A percentile compares a stretch with the other conserved stretches of the same genome.
phyloP scores from a whole-genome alignment of 2,113 vertebrate genomes.

The Ageneiosus marmoratus region DNA sequence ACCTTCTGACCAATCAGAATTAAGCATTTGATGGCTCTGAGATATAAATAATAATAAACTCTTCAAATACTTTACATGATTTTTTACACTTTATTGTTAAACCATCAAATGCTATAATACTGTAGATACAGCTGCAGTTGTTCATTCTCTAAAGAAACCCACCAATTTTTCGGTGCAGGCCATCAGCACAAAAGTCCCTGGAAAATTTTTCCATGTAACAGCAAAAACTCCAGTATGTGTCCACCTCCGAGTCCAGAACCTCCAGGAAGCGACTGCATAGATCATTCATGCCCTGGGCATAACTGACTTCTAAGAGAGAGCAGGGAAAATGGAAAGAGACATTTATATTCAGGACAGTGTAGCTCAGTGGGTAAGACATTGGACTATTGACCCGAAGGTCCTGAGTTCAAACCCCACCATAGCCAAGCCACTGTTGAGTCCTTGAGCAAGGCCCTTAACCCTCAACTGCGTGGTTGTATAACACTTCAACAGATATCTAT shows the following conservation, averaged over 20 bases:
- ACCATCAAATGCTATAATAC: conserved; percentile 14
- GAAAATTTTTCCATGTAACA: conserved; percentile 79
- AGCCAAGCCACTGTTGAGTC: too few species aligned
- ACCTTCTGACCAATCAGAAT: neutral
- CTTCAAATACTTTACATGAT: neutral
- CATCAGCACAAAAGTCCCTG: conserved; percentile 75
- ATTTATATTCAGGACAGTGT: neutral
- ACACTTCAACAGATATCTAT: neutral
- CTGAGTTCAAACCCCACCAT: too few species aligned
- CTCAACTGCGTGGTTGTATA: too few species aligned
- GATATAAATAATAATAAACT: neutral
- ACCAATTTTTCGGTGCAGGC: conserved; percentile 78
- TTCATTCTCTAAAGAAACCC: neutral
- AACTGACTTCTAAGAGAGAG: conserved; percentile 71
- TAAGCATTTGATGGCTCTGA: neutral
- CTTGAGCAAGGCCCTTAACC: too few species aligned
- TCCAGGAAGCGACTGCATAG: conserved; percentile 79
- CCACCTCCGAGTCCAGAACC: conserved; percentile 77
- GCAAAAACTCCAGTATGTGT: conserved; percentile 79
- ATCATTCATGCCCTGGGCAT: conserved; percentile 82
- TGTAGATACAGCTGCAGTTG: conserved; percentile 15
- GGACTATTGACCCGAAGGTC: too few species aligned
- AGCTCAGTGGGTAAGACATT: too few species aligned
- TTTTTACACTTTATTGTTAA: neutral
- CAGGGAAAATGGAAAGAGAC: neutral